phyloP scores from a whole-genome alignment of 2,113 vertebrate species.

The Myrmophylax atrothorax region DNA sequence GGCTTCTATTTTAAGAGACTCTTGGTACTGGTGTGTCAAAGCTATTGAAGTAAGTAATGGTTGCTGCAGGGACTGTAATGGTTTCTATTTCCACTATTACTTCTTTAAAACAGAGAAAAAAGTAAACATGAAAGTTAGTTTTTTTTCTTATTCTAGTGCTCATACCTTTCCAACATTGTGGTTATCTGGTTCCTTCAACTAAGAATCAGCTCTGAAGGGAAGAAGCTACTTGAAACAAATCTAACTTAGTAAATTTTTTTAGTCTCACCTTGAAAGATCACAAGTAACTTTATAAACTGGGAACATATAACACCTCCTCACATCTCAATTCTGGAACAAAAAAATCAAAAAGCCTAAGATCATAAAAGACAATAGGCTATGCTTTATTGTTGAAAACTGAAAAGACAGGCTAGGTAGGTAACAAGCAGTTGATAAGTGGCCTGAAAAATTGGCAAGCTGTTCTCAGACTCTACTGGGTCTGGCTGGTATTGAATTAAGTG shows the following conservation, averaged over 20 bases:
- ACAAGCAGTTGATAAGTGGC: background rate
- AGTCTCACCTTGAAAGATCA: background rate
- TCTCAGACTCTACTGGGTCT: background rate
- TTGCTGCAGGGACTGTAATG: background rate
- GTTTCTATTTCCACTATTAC: background rate
- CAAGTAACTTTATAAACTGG: background rate
- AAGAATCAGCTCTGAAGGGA: background rate
- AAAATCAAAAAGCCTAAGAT: fast-evolving
- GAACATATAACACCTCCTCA: background rate
- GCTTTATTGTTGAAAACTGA: background rate
- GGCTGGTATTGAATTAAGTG: background rate
- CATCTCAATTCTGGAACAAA: background rate
- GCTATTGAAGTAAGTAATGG: background rate
- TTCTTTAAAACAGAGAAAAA: background rate
- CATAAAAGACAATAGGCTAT: background rate
- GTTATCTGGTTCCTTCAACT: background rate
- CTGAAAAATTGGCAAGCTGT: background rate
- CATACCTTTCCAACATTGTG: background rate
- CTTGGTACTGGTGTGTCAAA: background rate
- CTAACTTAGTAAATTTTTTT: background rate
- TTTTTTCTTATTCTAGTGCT: background rate
- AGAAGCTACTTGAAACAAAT: background rate
- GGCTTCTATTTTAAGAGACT: background rate
- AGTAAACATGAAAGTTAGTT: background rate
- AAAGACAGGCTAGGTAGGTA: background rate